Base-by-base conservation (phyloP, 1,140 invertebrate species). In the Anastatus disparis region DNA sequence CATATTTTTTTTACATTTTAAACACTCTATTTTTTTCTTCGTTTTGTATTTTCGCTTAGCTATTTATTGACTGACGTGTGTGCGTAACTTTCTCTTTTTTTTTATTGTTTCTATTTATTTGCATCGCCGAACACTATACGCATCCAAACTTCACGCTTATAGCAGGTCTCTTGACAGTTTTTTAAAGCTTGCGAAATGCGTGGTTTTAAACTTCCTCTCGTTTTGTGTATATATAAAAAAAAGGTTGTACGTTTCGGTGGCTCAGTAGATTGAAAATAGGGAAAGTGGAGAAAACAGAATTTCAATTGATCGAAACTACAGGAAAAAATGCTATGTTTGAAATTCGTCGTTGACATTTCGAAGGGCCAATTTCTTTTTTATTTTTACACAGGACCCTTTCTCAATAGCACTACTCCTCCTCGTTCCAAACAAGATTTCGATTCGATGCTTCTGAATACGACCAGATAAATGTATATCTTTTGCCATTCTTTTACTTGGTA, bases 61-160 rank as follows among this genome's bases (percentile, higher is more conserved):
- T n/a, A n/a, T n/a, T n/a, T n/a, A n/a, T n/a, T n/a, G n/a, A n/a
- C n/a, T n/a, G n/a, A n/a, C n/a, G n/a, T n/a, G n/a, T n/a, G n/a
- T n/a, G 31, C 31, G 31, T 6, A 35, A 6, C 10, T 29, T 27
- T 7, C 12, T n/a, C 9, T 59, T 59, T 59, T 10, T 13, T 44
- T 42, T 59, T 46, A 61, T 46, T 44, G 50, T 55, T 13, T 31
- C 52, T 31, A 55, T 55, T 55, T 55, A 40, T 42, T 38, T 42
- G 10, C 4, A 24, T 26, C 38, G 7, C 17, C 3, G 27, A 35
- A 10, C n/a, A 20, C 26, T 62, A 15, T 62, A 20, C 31, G n/a
- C 12, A 62, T 46, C 17, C 13, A 42, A 20, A 24, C n/a, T 55
- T 46, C 22, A 46, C 17, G 13, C 24, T n/a, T 46, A n/a, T 29